Conservation (phyloP, 2,797 vertebrate species). For the Clarias laeviceps region DNA sequence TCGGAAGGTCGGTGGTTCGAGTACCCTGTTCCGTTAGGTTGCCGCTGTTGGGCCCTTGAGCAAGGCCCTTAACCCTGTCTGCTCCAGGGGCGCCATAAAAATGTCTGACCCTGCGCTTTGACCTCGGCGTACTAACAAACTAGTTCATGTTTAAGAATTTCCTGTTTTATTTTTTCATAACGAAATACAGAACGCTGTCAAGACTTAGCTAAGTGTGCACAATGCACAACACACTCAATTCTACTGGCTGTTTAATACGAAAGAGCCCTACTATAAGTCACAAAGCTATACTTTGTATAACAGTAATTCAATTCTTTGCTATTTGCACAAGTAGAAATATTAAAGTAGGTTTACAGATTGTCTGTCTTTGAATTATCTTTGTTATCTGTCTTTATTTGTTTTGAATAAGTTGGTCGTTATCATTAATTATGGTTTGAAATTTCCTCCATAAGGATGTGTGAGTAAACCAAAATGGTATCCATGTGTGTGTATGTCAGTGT, state of each 20-base stretch:
- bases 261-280: constrained; percentile 48
- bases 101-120: no score
- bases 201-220: constrained; percentile 9
- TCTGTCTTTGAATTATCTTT: constrained; percentile 33
- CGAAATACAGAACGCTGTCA: not conserved
- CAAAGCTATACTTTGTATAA: constrained; percentile 69
- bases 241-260: constrained; percentile 62
- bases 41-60: no score
- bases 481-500: not conserved
- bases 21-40: no score
- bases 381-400: not conserved
- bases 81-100: no score
- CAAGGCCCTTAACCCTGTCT: no score
- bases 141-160: not conserved
- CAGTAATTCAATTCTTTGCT: constrained; percentile 79
- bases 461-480: constrained; percentile 8
- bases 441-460: not conserved
- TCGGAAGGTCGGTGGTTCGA: no score
- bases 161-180: constrained; percentile 5
- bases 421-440: not conserved
- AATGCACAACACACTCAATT: constrained; percentile 35
- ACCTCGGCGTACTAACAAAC: no score
- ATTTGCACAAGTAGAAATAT: constrained; percentile 76
- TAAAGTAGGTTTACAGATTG: constrained; percentile 51
- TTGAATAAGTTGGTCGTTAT: not conserved